Evolutionary conservation across 2,888 invertebrate species (phyloP), one percentile per base, ranked within the genome.

Genomic region (Oscheius onirici): DNA sequence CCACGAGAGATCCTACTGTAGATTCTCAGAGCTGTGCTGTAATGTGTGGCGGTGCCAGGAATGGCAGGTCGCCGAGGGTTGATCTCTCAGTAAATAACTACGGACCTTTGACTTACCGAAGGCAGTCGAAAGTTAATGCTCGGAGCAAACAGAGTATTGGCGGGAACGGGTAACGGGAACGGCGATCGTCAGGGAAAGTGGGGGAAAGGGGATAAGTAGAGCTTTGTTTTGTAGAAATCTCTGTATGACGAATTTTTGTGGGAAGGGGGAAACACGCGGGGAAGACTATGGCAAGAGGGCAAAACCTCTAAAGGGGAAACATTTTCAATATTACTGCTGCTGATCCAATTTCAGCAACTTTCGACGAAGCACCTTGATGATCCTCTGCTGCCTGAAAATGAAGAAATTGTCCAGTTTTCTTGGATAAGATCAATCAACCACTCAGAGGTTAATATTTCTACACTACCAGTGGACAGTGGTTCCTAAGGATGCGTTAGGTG

Each of bases 331-430:
- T 46, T 17, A 49, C 49, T 49, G 26, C 44, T 52, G 49, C 26
- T 66, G 52, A 28, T 82, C 76, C 26, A 75, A 65, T 44, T 77
- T 81, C 75, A 84, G 83, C 20, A 85, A 74, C 61, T 85, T 85
- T 22, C 83, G 79, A 28, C 85, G 83, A 5, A 85, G 74, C 34
- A 85, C 85, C 28, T 79, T 80, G 24, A 85, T 79, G 51, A 85
- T 69, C 28, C 85, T 78, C 43, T 83, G 78, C 72, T 85, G 84
- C 74, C 85, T 84, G 75, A 75, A 84, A 83, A 28, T 1, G 10
- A 60, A 13, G 28, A 17, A 20, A 26, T 66, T 52, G n/a, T 24
- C 1, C 28, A 55, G 13, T 55, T 55, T 52, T n/a, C 8, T 20
- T 20, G 26, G 3, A 22, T 24, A 52, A 52, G 13, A 8, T 15